These are phyloP conservation scores for Flexamia atlantica DNA, from an alignment of 2,888 invertebrate species.

Conservation along the genomic window DNA sequence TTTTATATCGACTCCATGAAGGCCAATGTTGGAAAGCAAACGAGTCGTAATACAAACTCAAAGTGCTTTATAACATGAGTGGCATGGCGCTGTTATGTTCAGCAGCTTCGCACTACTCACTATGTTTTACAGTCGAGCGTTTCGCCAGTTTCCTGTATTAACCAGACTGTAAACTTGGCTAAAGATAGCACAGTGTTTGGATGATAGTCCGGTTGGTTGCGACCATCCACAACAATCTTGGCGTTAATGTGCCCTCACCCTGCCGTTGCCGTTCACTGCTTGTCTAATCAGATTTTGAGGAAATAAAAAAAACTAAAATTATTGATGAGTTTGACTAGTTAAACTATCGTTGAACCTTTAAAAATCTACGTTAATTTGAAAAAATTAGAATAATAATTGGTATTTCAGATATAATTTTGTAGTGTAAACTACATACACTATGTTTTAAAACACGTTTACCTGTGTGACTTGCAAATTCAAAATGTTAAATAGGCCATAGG, in stretches of 20 bases:
- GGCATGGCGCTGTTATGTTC: not conserved
- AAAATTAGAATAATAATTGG: no score
- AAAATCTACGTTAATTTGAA: no score
- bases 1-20: not conserved
- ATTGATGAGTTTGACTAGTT: no score
- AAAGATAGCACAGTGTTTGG: constrained; percentile 9
- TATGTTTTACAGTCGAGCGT: constrained; percentile 9
- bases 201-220: not conserved
- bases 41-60: not conserved
- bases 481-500: no score
- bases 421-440: no score
- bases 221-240: not conserved
- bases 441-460: no score
- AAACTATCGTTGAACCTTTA: no score
- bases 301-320: no score
- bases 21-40: not conserved
- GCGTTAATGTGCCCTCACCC: not conserved
- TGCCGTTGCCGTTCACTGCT: no score
- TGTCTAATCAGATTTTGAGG: no score
- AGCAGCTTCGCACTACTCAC: constrained; percentile 11
- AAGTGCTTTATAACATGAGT: not conserved
- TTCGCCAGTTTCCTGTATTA: constrained; percentile 43
- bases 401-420: no score
- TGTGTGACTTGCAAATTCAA: no score
- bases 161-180: constrained; percentile 40